Percentiles rank a stretch among this genome's conserved stretches.
These are phyloP conservation scores for Bettongia penicillata DNA, from an alignment of 2,113 vertebrate species.

Conservation along the genomic window DNA sequence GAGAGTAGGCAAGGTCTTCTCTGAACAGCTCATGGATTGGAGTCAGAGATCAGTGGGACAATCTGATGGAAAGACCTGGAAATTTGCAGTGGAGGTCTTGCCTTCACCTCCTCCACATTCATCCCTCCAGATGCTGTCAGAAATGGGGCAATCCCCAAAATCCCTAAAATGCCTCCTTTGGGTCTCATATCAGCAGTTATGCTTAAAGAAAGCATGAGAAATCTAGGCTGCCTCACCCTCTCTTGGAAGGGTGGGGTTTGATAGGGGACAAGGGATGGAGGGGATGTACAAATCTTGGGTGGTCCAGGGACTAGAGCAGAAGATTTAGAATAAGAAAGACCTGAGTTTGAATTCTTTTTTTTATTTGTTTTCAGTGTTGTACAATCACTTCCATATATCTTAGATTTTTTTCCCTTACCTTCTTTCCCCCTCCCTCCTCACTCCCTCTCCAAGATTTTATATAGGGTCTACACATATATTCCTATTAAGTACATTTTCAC, in stretches of 20 bases:
- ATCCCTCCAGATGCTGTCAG: background rate
- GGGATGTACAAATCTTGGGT: background rate
- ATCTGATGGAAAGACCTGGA: conserved; percentile 12
- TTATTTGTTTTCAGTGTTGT: too few species aligned
- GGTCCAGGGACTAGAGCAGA: background rate
- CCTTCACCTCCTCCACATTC: background rate
- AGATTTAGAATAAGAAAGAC: background rate
- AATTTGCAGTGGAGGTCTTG: conserved; percentile 14
- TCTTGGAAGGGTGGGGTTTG: background rate
- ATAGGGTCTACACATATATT: too few species aligned
- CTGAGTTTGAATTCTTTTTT: background rate
- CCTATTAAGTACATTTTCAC: too few species aligned
- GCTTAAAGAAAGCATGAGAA: background rate
- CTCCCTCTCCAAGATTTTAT: too few species aligned
- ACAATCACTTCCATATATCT: too few species aligned
- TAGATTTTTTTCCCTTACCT: too few species aligned
- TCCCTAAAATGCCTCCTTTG: too few species aligned
- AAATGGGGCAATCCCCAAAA: background rate
- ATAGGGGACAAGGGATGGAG: background rate
- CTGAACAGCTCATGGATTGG: background rate
- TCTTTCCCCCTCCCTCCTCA: too few species aligned
- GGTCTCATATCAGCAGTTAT: too few species aligned
- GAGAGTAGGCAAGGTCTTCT: background rate
- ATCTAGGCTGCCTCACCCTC: background rate
- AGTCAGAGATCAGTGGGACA: fast-evolving